A percentile compares a stretch with the other conserved stretches of the same genome.
Conservation (phyloP, 2,888 invertebrate genomes). For the Synergus gifuensis region DNA sequence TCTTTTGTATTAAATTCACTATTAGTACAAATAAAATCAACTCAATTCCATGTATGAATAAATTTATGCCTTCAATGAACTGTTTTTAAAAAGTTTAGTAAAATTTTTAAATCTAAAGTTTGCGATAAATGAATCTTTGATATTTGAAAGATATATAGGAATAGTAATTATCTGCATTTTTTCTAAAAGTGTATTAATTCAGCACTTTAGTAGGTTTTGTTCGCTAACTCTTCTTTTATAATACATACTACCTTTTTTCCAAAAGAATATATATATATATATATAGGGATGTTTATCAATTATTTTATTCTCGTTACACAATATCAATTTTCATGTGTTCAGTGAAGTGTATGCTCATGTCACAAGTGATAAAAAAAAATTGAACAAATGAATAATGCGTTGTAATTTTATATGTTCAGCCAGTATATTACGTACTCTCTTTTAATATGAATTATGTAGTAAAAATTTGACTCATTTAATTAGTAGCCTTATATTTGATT, state of each 20-base stretch:
- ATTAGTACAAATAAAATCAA: too few relatives aligned
- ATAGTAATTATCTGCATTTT: not conserved
- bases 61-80: too few relatives aligned
- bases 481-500: too few relatives aligned
- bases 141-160: too few relatives aligned
- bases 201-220: not conserved
- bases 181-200: not conserved
- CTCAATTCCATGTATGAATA: too few relatives aligned
- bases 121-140: too few relatives aligned
- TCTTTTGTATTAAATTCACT: too few relatives aligned
- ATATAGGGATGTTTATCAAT: not conserved
- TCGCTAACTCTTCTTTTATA: not conserved
- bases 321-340: constrained; percentile 20
- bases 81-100: too few relatives aligned
- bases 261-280: not conserved
- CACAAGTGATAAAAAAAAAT: constrained; percentile 15
- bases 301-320: constrained; percentile 15
- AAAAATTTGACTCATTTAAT: not conserved
- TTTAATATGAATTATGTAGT: not conserved
- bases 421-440: not conserved
- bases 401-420: not conserved
- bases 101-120: not conserved
- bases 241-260: not conserved
- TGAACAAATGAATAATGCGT: not conserved
- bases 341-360: constrained; percentile 9